Base-by-base conservation (phyloP, 1,140 invertebrate species). In the Gonioctena quinquepunctata region DNA sequence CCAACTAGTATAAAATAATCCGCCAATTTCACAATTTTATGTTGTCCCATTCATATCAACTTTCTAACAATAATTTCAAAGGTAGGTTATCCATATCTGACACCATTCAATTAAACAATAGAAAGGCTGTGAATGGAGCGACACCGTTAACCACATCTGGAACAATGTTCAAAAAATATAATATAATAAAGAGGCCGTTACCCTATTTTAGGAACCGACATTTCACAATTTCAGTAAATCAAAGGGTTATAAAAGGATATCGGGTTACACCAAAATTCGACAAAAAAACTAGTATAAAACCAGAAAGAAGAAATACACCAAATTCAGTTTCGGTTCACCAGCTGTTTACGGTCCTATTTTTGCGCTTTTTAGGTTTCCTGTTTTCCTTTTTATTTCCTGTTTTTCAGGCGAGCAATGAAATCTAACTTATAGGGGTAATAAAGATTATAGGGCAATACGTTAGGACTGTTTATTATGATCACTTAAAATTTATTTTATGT, bases 281-380 rank as follows among this genome's bases (percentile, higher is more conserved):
- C 33, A 42, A 42, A 8, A 33, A 42, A 42, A 42, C 33, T 11
- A 42, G 33, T 42, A 42, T 42, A 13, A 13, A n/a, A 42, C 33
- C 33, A 3, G 19, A 23, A 54, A 54, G 52, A 18, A 18, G 52
- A 54, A 54, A 54, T 22, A 54, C 1, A 54, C 52, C 18, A 54
- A 54, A 8, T 54, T 54, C 52, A 21, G 52, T 54, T 54, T 54
- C 52, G 18, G 7, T 2, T 8, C 18, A 54, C n/a, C 52, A 21
- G 52, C 22, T 23, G 52, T 54, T 19, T 54, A 21, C 22, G 52
- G 18, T 54, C 52, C 52, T 54, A 54, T 54, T 54, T 54, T 54
- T 54, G 52, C 52, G n/a, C 52, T 54, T 54, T 54, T 54, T 54
- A 18, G 7, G 52, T 54, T 54, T 54, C 52, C 52, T 54, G 52